Conservation (phyloP, 2,888 invertebrate genomes). For the Mellilla xanthometata region DNA sequence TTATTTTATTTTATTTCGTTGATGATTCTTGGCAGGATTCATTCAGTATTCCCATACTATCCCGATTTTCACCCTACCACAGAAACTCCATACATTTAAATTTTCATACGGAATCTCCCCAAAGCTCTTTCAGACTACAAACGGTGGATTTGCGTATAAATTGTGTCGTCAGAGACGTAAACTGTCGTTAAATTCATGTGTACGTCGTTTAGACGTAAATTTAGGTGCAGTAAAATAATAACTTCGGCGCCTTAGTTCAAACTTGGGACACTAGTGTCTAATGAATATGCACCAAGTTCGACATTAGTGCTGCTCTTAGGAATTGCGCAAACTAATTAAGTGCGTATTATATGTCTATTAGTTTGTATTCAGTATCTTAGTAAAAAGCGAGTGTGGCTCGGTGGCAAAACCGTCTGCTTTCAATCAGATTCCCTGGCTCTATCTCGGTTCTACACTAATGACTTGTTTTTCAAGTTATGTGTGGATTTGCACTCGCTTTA, state of each 20-base stretch:
- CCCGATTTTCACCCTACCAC: slow-evolving; percentile 3
- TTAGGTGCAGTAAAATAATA: slow-evolving; percentile 52
- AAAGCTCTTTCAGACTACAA: slow-evolving; percentile 22
- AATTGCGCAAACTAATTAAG: not conserved
- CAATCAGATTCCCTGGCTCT: too few relatives aligned
- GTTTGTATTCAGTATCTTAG: too few relatives aligned
- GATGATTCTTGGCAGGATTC: not conserved
- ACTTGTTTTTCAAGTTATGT: too few relatives aligned
- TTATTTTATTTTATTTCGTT: too few relatives aligned
- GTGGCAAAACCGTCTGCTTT: too few relatives aligned
- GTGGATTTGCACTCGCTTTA: too few relatives aligned
- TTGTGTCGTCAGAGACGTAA: slow-evolving; percentile 23
- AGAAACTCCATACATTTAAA: slow-evolving; percentile 15
- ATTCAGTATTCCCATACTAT: slow-evolving; percentile 14
- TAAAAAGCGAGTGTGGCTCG: too few relatives aligned
- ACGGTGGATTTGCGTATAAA: slow-evolving; percentile 32
- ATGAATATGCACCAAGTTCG: slow-evolving; percentile 7
- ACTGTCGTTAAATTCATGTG: slow-evolving; percentile 43
- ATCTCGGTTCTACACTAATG: too few relatives aligned
- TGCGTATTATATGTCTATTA: not conserved
- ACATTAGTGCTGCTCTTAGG: not conserved
- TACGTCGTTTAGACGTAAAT: slow-evolving; percentile 36
- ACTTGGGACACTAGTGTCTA: slow-evolving; percentile 2
- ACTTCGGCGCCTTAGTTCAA: slow-evolving; percentile 41
- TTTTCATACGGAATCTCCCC: slow-evolving; percentile 16